Conservation (phyloP, 2,113 vertebrate species). For the Sphyrna mokarran region DNA sequence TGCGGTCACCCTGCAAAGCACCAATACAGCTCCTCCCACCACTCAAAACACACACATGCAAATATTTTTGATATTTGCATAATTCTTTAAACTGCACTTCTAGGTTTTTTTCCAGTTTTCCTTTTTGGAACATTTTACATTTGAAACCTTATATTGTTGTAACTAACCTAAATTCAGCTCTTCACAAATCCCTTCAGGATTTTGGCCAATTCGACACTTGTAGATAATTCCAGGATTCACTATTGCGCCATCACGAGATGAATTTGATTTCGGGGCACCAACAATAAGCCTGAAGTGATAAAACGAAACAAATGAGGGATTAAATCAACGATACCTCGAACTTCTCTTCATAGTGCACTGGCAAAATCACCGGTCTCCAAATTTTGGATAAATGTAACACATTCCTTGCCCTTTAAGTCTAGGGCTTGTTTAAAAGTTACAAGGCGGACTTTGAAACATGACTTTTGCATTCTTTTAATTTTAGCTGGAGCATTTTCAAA, state of each 20-base stretch:
- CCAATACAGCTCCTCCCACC: background rate
- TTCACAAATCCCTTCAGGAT: slow-evolving; percentile 48
- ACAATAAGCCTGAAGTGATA: slow-evolving; percentile 66
- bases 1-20: background rate
- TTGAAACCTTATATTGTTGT: no score
- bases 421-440: background rate
- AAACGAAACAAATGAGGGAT: background rate
- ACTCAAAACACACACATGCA: background rate
- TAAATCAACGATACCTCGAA: background rate
- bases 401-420: background rate
- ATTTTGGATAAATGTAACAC: background rate
- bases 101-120: background rate
- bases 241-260: slow-evolving; percentile 49
- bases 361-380: background rate
- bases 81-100: background rate
- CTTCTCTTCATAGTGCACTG: background rate
- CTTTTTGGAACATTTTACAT: background rate
- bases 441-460: background rate
- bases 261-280: slow-evolving; percentile 74
- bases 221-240: slow-evolving; percentile 73
- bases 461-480: background rate
- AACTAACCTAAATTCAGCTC: slow-evolving; percentile 60
- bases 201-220: slow-evolving; percentile 63
- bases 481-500: background rate
- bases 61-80: background rate